Conservation (phyloP, 2,888 invertebrate species). For the Cheiracanthium punctorium region DNA sequence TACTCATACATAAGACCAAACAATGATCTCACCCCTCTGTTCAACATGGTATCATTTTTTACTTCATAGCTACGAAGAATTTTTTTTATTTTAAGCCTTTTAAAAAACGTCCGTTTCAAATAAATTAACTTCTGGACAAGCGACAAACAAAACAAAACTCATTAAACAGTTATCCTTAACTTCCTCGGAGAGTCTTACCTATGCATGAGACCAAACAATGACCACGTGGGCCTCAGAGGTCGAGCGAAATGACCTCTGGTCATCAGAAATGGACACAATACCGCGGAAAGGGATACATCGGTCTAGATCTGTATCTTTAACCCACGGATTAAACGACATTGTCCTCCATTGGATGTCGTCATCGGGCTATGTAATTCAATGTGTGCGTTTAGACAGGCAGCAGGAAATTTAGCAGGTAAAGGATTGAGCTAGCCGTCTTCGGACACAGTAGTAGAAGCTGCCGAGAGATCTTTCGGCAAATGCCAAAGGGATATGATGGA, state of each 20-base stretch:
- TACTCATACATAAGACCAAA: too few relatives aligned
- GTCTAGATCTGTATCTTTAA: conserved; percentile 6
- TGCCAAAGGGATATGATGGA: neutral
- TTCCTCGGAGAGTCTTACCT: neutral
- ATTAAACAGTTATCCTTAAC: neutral
- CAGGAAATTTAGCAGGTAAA: neutral
- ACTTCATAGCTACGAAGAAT: too few relatives aligned
- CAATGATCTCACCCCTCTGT: too few relatives aligned
- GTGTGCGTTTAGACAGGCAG: neutral
- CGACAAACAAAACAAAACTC: neutral
- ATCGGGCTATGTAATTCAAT: neutral
- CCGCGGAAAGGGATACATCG: neutral
- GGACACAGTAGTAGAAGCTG: neutral
- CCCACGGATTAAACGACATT: conserved; percentile 7
- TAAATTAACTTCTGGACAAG: neutral
- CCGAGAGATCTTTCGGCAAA: neutral
- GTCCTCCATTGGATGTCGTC: neutral
- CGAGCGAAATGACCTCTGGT: conserved; percentile 7
- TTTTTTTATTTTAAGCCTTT: neutral
- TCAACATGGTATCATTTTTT: too few relatives aligned
- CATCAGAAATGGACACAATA: conserved; percentile 15
- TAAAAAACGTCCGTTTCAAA: neutral
- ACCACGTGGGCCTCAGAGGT: conserved; percentile 7
- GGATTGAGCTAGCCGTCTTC: neutral
- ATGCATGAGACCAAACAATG: neutral